phyloP scores from a whole-genome alignment of 2,113 vertebrate species.

The Sphaerodactylus townsendi region DNA sequence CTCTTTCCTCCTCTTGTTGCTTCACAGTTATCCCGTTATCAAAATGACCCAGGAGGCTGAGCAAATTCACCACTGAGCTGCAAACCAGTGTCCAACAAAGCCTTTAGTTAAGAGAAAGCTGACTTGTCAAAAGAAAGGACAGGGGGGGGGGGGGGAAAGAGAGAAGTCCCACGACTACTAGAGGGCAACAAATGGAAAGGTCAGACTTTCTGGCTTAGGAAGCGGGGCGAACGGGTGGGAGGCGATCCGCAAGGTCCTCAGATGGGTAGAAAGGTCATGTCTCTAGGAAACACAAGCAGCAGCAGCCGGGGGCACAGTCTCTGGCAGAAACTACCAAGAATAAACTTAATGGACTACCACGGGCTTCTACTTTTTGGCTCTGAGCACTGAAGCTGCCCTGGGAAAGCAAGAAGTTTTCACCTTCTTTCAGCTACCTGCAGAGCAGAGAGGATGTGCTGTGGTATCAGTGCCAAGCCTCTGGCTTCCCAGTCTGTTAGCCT shows the following conservation, averaged over 20 bases:
- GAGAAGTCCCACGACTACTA: background rate
- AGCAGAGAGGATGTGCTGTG: background rate
- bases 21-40: slow-evolving; percentile 37
- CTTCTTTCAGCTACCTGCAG: background rate
- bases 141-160: fast-evolving
- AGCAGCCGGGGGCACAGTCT: too few species aligned
- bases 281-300: background rate
- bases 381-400: background rate
- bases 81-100: background rate
- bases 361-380: background rate
- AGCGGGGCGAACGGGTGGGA: background rate
- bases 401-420: too few species aligned
- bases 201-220: background rate
- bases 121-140: background rate
- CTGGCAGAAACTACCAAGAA: background rate
- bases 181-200: background rate
- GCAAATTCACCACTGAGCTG: slow-evolving; percentile 28
- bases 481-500: background rate
- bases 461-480: too few species aligned
- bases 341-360: background rate
- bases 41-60: slow-evolving; percentile 25
- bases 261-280: background rate
- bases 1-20: background rate
- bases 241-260: background rate
- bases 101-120: background rate